Conservation (phyloP, 2,797 vertebrate species). For the Dermochelys coriacea region DNA sequence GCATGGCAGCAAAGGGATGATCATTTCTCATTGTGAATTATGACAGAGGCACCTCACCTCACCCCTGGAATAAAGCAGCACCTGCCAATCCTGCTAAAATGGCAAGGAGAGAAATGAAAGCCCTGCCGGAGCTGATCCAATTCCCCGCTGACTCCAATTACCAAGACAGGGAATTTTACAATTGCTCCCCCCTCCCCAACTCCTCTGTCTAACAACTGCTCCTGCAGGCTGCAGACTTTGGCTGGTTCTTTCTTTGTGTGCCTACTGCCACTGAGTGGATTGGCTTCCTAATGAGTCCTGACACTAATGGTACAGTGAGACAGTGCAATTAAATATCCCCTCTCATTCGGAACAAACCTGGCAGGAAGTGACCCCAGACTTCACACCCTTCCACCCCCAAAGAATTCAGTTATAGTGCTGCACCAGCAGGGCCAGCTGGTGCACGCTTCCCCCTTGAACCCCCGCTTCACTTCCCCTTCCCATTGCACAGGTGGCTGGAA, state of each 20-base stretch:
- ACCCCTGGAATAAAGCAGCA: conserved; percentile 79
- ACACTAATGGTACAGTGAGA: conserved; percentile 84
- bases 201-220: conserved; percentile 62
- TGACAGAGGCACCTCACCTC: conserved; percentile 77
- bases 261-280: conserved; percentile 78
- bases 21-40: conserved; percentile 82
- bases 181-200: conserved; percentile 88
- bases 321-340: conserved; percentile 76
- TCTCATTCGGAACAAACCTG: conserved; percentile 73
- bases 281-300: conserved; percentile 85
- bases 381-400: conserved; percentile 75
- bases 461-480: conserved; percentile 65
- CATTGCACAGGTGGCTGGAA: conserved; percentile 78
- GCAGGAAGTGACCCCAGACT: conserved; percentile 82
- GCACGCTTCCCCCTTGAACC: not conserved
- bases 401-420: conserved; percentile 77
- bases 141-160: conserved; percentile 97
- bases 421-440: conserved; percentile 80
- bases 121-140: conserved; percentile 83
- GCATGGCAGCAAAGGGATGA: conserved; percentile 71
- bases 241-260: conserved; percentile 84
- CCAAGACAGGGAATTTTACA: conserved; percentile 92
- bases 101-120: conserved; percentile 90
- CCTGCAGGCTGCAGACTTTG: conserved; percentile 80
- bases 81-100: conserved; percentile 92